Evolutionary conservation across 2,888 invertebrate species (phyloP).

Genomic region (Drosophila macrospina): DNA sequence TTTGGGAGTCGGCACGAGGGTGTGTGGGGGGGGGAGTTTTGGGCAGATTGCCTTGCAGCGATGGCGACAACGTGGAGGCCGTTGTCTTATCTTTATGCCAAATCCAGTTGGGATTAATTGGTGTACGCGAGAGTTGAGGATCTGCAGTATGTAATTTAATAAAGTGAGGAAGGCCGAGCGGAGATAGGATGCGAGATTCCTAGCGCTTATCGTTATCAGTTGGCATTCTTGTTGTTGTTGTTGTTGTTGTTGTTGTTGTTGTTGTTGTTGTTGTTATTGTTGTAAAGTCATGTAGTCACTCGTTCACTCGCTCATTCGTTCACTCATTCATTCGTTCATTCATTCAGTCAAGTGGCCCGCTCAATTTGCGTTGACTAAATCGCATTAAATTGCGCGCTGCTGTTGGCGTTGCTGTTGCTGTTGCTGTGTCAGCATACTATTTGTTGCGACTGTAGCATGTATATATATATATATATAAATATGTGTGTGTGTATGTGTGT

Average conservation of each 20-base stretch:
- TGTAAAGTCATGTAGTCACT: slow-evolving; percentile 29
- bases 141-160: slow-evolving; percentile 78
- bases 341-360: slow-evolving; percentile 73
- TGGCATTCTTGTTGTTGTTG: slow-evolving; percentile 19
- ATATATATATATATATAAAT: slow-evolving; percentile 7
- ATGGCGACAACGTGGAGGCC: slow-evolving; percentile 39
- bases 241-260: slow-evolving; percentile 23
- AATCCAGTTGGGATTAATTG: slow-evolving; percentile 82
- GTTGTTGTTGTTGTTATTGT: slow-evolving; percentile 24
- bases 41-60: slow-evolving; percentile 66
- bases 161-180: slow-evolving; percentile 62
- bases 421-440: slow-evolving; percentile 57
- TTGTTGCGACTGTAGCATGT: slow-evolving; percentile 46
- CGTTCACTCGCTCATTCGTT: slow-evolving; percentile 37
- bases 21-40: slow-evolving; percentile 21
- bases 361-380: slow-evolving; percentile 80
- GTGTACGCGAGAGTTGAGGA: slow-evolving; percentile 56
- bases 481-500: slow-evolving; percentile 9
- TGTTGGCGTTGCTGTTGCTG: slow-evolving; percentile 7
- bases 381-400: slow-evolving; percentile 77
- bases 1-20: slow-evolving; percentile 33
- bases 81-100: slow-evolving; percentile 78
- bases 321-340: slow-evolving; percentile 54
- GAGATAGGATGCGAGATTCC: slow-evolving; percentile 10
- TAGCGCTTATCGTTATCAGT: slow-evolving; percentile 66